Percentiles rank a stretch among this genome's conserved stretches.
Evolutionary conservation across 1,140 invertebrate genomes (phyloP).

Genomic region (Drosophila watanabei): DNA sequence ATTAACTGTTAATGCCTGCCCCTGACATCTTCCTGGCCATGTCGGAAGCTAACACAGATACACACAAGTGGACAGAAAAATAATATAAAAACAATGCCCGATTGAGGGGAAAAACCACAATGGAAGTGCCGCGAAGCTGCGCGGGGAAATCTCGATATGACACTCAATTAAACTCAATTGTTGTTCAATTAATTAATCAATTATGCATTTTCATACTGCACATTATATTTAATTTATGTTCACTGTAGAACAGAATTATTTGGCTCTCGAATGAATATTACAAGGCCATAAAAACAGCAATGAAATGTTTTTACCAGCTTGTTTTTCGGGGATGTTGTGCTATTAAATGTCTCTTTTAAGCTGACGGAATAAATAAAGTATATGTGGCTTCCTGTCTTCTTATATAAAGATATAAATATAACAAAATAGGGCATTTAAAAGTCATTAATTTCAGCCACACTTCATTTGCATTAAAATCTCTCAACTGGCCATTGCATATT

Average conservation of each 20-base stretch:
- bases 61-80: not conserved
- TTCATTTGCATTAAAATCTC: slow-evolving; percentile 1
- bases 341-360: not conserved
- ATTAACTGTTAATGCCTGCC: slow-evolving; percentile 63
- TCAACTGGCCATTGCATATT: slow-evolving; percentile 17
- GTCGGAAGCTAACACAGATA: slow-evolving; percentile 41
- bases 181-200: slow-evolving; percentile 78
- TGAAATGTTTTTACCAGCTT: not conserved
- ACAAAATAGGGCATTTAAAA: not conserved
- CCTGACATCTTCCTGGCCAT: slow-evolving; percentile 47
- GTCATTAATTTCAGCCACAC: not conserved
- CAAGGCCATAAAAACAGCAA: slow-evolving; percentile 1
- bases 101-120: slow-evolving; percentile 20
- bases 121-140: not conserved
- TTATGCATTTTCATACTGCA: slow-evolving; percentile 59
- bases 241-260: slow-evolving; percentile 11
- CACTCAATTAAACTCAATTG: slow-evolving; percentile 79
- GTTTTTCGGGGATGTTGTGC: no score
- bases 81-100: slow-evolving; percentile 14
- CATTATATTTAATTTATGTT: slow-evolving; percentile 32
- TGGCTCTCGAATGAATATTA: slow-evolving; percentile 2
- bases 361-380: not conserved
- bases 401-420: not conserved
- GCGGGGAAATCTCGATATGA: slow-evolving; percentile 43
- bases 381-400: not conserved